Base-by-base conservation (phyloP, 2,888 invertebrate genomes). In the Oscheius sp. region DNA sequence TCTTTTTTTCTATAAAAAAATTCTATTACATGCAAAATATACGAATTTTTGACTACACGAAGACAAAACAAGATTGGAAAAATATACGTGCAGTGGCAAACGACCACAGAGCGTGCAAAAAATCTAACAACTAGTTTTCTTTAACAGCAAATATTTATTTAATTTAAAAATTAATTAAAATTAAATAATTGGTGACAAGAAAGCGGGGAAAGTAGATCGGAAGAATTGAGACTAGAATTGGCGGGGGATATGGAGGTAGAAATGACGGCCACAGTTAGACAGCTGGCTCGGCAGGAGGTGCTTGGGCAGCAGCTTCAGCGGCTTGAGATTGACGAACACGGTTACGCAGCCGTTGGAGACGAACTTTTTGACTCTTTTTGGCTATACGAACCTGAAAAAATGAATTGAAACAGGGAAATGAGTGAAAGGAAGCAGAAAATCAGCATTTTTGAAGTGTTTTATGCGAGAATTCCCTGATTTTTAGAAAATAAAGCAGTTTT, bases 381-480 rank as follows among this genome's bases (percentile, higher is more conserved):
- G 72, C 72, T 43, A 66, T 66, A 2, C 66, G 64, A 18, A 72
- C 72, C 72, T 72, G 66, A 18, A 72, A 46, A 70, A 35, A n/a
- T n/a, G n/a, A n/a, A n/a, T n/a, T n/a, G 6, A 12, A 52, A 45
- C 16, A 58, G 25, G 52, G 52, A 13, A 52, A 52, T n/a, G 9
- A 45, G 45, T 12, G 12, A 45, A 12, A 45, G 13, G 12, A 45
- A 45, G 9, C 13, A 45, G 45, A 45, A 45, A 13, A 45, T 45
- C 9, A 9, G 45, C 13, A 12, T 13, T 9, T 12, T 12, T 45
- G 13, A 13, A n/a, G n/a, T n/a, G n/a, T n/a, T n/a, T n/a, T n/a
- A n/a, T n/a, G n/a, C n/a, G n/a, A n/a, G n/a, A n/a, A n/a, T n/a
- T n/a, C n/a, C n/a, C n/a, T n/a, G n/a, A n/a, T n/a, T n/a, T n/a